Evolutionary conservation across 1,140 invertebrate genomes (phyloP).

Genomic region (Calycopis cecrops): DNA sequence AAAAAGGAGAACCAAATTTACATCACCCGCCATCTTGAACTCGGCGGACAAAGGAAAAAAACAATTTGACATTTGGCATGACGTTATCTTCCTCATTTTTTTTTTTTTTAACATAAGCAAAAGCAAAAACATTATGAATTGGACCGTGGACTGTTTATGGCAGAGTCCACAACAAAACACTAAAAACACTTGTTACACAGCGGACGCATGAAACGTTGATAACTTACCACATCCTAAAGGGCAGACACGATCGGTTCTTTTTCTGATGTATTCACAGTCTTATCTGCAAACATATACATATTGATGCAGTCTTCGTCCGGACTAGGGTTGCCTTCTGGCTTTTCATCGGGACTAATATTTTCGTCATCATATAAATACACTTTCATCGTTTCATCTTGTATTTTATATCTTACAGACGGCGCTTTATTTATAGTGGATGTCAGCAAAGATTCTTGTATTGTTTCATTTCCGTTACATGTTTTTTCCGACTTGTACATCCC

Average conservation of each 20-base stretch:
- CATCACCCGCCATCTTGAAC: too few relatives aligned
- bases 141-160: too few relatives aligned
- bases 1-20: too few relatives aligned
- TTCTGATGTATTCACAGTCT: constrained; percentile 52
- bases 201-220: background rate
- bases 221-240: constrained; percentile 54
- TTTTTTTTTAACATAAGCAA: too few relatives aligned
- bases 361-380: constrained; percentile 48
- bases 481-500: constrained; percentile 75
- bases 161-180: too few relatives aligned
- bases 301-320: constrained; percentile 63
- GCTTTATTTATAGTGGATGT: constrained; percentile 56
- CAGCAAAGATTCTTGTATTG: constrained; percentile 82
- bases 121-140: too few relatives aligned
- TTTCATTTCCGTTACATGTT: constrained; percentile 84
- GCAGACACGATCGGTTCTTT: constrained; percentile 65
- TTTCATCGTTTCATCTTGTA: constrained; percentile 58
- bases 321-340: constrained; percentile 53
- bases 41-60: too few relatives aligned
- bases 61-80: too few relatives aligned
- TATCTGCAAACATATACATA: constrained; percentile 70
- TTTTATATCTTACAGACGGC: constrained; percentile 62
- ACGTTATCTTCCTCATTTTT: too few relatives aligned
- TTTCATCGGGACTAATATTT: constrained; percentile 65
- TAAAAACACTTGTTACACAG: too few relatives aligned